A percentile compares a stretch with the other conserved stretches of the same genome.
Conservation (phyloP, 2,888 invertebrate genomes). For the Shargacucullia verbasci region DNA sequence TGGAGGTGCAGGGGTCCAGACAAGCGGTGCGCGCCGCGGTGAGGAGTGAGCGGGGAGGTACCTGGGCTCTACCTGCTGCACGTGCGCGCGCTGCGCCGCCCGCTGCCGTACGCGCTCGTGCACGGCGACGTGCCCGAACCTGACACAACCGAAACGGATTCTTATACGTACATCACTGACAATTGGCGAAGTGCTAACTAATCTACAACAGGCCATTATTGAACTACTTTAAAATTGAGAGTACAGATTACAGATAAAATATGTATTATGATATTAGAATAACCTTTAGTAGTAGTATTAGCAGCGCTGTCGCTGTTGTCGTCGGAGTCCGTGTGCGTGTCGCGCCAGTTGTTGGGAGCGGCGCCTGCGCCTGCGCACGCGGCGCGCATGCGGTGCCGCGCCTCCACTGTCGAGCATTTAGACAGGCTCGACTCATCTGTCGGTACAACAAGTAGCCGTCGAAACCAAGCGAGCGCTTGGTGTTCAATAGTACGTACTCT, state of each 20-base stretch:
- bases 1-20: conserved; percentile 54
- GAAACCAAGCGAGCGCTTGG: conserved; percentile 38
- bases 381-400: conserved; percentile 86
- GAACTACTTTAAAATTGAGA: too few relatives aligned
- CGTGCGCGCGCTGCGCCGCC: conserved; percentile 84
- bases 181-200: too few relatives aligned
- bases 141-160: conserved; percentile 77
- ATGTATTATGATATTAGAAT: too few relatives aligned
- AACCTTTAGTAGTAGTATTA: conserved; percentile 87
- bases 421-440: conserved; percentile 91
- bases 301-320: conserved; percentile 87
- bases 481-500: neutral
- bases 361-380: conserved; percentile 65
- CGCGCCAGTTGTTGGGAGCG: conserved; percentile 69
- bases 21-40: conserved; percentile 55
- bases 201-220: too few relatives aligned
- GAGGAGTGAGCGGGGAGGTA: conserved; percentile 83
- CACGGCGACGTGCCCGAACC: conserved; percentile 84
- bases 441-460: conserved; percentile 51
- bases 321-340: conserved; percentile 83
- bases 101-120: conserved; percentile 84
- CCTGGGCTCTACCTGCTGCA: conserved; percentile 90
- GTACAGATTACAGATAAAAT: too few relatives aligned
- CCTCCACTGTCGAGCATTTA: conserved; percentile 91
- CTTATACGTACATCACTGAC: too few relatives aligned